A percentile compares a stretch with the other conserved stretches of the same genome.
phyloP scores from a whole-genome alignment of 2,113 vertebrate genomes.

The Halichoerus grypus region DNA sequence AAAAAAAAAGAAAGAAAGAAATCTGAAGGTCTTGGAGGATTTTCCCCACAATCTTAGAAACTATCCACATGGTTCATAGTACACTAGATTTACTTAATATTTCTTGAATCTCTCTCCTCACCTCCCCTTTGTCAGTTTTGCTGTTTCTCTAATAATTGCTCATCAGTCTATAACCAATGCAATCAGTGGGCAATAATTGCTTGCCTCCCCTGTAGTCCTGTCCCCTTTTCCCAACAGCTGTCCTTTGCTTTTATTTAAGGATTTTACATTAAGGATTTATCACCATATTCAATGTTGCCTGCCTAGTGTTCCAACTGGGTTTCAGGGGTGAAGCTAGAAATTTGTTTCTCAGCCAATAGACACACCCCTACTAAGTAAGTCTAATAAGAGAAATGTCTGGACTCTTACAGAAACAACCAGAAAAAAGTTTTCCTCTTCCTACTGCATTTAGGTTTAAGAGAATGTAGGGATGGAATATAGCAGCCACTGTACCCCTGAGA shows the following conservation, averaged over 20 bases:
- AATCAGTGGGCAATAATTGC: neutral
- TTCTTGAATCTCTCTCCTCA: neutral
- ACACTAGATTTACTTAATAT: neutral
- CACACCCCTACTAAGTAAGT: neutral
- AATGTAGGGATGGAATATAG: neutral
- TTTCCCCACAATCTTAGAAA: neutral
- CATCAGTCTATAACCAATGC: neutral
- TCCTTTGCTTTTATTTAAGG: neutral
- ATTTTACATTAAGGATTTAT: neutral
- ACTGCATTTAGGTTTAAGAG: neutral
- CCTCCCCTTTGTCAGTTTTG: rapidly evolving
- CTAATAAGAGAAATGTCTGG: neutral
- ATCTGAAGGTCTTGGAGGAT: neutral
- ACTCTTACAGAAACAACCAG: neutral
- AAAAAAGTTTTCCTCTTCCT: neutral
- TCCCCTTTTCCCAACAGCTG: neutral
- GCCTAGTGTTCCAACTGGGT: too few species aligned
- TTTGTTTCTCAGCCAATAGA: neutral
- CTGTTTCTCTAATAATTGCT: neutral
- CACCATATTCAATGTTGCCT: neutral
- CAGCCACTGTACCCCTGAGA: rapidly evolving
- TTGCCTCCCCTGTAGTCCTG: neutral
- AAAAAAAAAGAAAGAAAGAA: neutral
- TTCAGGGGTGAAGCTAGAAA: neutral
- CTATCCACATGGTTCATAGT: neutral